Percentiles rank a stretch among this genome's conserved stretches.
These are phyloP conservation scores for Sebastes melanostomus DNA, from an alignment of 2,797 vertebrate genomes.

Conservation along the genomic window DNA sequence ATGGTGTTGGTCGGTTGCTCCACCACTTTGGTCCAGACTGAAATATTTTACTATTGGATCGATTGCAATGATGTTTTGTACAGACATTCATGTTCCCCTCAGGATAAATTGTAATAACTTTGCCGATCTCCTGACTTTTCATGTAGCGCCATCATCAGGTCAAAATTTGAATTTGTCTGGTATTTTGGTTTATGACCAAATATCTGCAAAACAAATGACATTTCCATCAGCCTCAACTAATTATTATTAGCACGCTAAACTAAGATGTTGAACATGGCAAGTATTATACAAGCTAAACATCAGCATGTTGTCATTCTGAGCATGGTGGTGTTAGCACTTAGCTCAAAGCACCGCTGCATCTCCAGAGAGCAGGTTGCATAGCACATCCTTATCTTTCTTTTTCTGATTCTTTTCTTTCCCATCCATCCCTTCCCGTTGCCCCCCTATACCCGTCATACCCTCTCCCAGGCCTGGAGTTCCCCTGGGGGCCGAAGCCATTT, in stretches of 20 bases:
- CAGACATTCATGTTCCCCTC: not conserved
- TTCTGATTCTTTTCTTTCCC: not conserved
- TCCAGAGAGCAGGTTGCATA: not conserved
- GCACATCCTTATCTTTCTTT: not conserved
- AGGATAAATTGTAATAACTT: not conserved
- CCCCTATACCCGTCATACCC: not conserved
- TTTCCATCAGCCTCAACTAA: not conserved
- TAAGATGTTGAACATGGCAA: not conserved
- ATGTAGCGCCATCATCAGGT: not conserved
- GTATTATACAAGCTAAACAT: not conserved
- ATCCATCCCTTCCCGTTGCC: not conserved
- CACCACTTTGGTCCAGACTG: not conserved
- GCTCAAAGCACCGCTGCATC: not conserved
- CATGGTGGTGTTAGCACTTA: not conserved
- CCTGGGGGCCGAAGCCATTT: slow-evolving; percentile 98
- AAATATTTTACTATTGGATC: not conserved
- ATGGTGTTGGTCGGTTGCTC: not conserved
- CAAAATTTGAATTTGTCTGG: not conserved
- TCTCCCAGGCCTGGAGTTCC: slow-evolving; percentile 94
- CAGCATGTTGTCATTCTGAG: not conserved
- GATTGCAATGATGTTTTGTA: not conserved
- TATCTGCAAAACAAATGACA: not conserved
- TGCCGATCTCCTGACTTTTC: not conserved
- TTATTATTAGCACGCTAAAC: not conserved
- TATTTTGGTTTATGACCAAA: not conserved